Percentiles rank a stretch among this genome's conserved stretches.
Conservation (phyloP, 1,140 invertebrate species). For the Heliothis virescens region DNA sequence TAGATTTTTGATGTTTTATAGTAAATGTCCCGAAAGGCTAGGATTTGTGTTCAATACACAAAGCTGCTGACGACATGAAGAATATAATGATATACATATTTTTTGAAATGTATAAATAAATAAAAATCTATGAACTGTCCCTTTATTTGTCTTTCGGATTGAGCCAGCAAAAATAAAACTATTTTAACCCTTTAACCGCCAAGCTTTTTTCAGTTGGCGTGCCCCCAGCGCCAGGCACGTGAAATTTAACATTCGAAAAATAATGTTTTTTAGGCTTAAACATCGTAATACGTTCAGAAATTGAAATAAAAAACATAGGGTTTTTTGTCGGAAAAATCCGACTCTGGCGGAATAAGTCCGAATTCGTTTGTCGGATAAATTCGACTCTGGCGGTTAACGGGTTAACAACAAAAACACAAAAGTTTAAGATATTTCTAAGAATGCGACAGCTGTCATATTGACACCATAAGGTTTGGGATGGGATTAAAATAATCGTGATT, state of each 20-base stretch:
- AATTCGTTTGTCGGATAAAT: too few relatives aligned
- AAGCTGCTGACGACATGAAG: slow-evolving; percentile 47
- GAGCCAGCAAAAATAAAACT: slow-evolving; percentile 20
- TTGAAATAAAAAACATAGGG: too few relatives aligned
- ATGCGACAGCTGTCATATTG: background rate
- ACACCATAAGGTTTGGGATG: background rate
- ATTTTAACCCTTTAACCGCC: too few relatives aligned
- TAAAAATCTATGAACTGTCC: slow-evolving; percentile 60
- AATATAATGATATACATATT: slow-evolving; percentile 71
- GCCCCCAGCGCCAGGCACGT: too few relatives aligned
- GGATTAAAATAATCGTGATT: too few relatives aligned
- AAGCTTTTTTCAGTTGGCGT: too few relatives aligned
- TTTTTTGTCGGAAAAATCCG: too few relatives aligned
- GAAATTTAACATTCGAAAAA: too few relatives aligned
- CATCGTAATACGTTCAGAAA: too few relatives aligned
- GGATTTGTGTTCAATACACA: slow-evolving; percentile 76
- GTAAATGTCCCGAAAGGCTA: slow-evolving; percentile 62
- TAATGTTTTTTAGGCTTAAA: too few relatives aligned
- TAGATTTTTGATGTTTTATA: slow-evolving; percentile 83
- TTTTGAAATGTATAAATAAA: slow-evolving; percentile 79
- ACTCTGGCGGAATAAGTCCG: too few relatives aligned
- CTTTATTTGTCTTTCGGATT: slow-evolving; percentile 38
- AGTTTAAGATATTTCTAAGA: background rate
- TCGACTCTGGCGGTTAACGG: too few relatives aligned
- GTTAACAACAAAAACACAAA: background rate